These are phyloP conservation scores for Mesitornis unicolor DNA, from an alignment of 2,113 vertebrate species.

Conservation along the genomic window DNA sequence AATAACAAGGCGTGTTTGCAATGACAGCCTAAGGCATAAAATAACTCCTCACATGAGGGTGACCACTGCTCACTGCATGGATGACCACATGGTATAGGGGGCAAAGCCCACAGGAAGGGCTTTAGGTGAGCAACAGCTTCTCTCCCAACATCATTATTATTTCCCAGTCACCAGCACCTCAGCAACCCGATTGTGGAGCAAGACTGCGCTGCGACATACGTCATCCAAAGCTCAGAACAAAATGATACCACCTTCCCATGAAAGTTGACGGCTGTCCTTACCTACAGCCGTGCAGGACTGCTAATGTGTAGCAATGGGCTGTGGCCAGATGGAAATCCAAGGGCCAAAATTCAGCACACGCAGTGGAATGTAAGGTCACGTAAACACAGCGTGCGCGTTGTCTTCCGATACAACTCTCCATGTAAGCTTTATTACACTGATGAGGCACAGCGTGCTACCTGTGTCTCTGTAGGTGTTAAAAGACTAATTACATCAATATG, in stretches of 20 bases:
- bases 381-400: neutral
- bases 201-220: rapidly evolving
- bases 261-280: neutral
- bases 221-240: neutral
- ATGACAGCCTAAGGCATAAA: neutral
- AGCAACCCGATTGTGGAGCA: neutral
- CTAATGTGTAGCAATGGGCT: rapidly evolving
- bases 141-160: neutral
- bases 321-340: neutral
- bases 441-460: neutral
- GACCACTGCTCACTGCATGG: neutral
- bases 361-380: rapidly evolving
- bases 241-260: neutral
- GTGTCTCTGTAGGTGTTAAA: neutral
- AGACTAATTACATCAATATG: neutral
- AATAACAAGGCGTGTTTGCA: conserved; percentile 42
- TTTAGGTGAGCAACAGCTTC: neutral
- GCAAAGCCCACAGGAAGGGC: neutral
- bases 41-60: neutral
- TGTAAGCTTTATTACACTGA: neutral
- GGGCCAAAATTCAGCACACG: neutral
- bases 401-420: neutral
- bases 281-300: neutral
- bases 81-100: neutral
- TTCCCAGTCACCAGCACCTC: neutral